Evolutionary conservation across 2,888 invertebrate genomes (phyloP).

Genomic region (Gymnocheta viridis): DNA sequence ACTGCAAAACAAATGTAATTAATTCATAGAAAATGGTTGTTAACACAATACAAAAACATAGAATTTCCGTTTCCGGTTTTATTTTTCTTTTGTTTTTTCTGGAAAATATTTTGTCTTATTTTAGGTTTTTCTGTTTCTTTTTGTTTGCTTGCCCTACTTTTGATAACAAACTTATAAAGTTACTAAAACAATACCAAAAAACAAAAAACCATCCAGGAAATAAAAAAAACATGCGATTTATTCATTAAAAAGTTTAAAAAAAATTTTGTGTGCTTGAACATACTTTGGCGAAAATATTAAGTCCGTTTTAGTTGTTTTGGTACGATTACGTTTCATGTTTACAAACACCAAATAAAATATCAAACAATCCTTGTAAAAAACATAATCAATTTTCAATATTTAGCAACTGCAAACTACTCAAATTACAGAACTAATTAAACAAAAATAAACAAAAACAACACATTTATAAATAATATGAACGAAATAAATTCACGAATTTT

Average conservation of each 20-base stretch:
- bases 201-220: slow-evolving; percentile 46
- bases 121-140: neutral
- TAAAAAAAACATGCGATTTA: slow-evolving; percentile 57
- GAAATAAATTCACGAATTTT: no score
- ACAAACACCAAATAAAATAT: neutral
- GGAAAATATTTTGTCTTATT: slow-evolving; percentile 46
- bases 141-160: neutral
- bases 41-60: slow-evolving; percentile 33
- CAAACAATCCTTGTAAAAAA: neutral
- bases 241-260: slow-evolving; percentile 42
- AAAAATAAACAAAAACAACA: no score
- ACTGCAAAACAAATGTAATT: slow-evolving; percentile 40
- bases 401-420: neutral
- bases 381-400: neutral
- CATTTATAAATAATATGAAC: no score
- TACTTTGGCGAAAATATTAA: slow-evolving; percentile 49
- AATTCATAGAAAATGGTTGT: slow-evolving; percentile 55
- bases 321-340: neutral
- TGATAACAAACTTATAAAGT: slow-evolving; percentile 18
- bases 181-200: slow-evolving; percentile 31
- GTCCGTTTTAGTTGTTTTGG: slow-evolving; percentile 21
- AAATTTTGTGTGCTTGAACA: slow-evolving; percentile 30
- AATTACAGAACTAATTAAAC: neutral
- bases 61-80: slow-evolving; percentile 62
- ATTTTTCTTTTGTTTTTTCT: slow-evolving; percentile 5